A percentile compares a stretch with the other conserved stretches of the same genome.
Conservation (phyloP, 1,140 invertebrate genomes). For the Danaus plexippus region DNA sequence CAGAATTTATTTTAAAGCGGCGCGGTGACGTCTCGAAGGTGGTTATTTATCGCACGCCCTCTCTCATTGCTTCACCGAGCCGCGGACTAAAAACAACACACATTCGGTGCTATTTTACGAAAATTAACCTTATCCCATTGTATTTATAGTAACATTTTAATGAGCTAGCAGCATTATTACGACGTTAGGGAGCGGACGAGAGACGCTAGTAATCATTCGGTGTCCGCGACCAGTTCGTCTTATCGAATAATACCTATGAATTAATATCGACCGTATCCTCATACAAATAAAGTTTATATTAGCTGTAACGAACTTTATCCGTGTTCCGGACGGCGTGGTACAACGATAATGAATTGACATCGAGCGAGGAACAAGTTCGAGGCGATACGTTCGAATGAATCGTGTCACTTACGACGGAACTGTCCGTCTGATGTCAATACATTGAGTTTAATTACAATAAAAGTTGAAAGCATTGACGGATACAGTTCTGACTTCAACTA, state of each 20-base stretch:
- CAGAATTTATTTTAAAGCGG: slow-evolving; percentile 64
- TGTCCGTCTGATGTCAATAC: neutral
- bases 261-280: slow-evolving; percentile 28
- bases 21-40: slow-evolving; percentile 66
- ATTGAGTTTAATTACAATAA: too few species aligned
- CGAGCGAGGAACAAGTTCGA: slow-evolving; percentile 51
- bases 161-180: slow-evolving; percentile 30
- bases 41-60: slow-evolving; percentile 71
- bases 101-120: slow-evolving; percentile 21
- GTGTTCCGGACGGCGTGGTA: slow-evolving; percentile 56
- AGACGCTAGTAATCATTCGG: slow-evolving; percentile 67
- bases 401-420: slow-evolving; percentile 29
- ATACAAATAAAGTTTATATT: slow-evolving; percentile 21
- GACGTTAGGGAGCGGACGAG: slow-evolving; percentile 44
- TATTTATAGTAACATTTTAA: slow-evolving; percentile 37
- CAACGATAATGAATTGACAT: slow-evolving; percentile 65
- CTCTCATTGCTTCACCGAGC: slow-evolving; percentile 59
- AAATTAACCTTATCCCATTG: slow-evolving; percentile 34
- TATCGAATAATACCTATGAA: slow-evolving; percentile 33
- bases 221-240: slow-evolving; percentile 59
- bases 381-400: slow-evolving; percentile 41
- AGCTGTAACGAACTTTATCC: slow-evolving; percentile 10
- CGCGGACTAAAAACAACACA: slow-evolving; percentile 50
- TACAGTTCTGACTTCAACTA: too few species aligned
- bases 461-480: too few species aligned